A percentile compares a stretch with the other conserved stretches of the same genome.
These are phyloP conservation scores for Ophioderma brevispina DNA, from an alignment of 35 echinoderm and acorn worm genomes.

Conservation along the genomic window DNA sequence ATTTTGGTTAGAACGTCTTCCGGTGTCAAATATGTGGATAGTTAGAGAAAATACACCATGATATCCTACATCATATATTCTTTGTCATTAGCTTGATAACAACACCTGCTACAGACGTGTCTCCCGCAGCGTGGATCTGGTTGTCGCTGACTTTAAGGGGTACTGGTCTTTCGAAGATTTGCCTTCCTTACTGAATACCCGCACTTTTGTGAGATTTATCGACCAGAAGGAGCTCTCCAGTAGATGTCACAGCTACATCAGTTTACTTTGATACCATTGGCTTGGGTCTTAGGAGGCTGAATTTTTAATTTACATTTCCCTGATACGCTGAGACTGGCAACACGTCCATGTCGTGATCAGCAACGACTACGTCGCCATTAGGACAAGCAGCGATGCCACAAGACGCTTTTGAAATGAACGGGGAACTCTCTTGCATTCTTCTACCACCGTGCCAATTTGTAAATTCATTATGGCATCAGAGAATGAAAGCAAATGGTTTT, in stretches of 20 bases:
- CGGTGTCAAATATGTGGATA: background rate
- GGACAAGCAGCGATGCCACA: background rate
- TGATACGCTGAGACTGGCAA: background rate
- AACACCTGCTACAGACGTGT: background rate
- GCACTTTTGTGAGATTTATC: background rate
- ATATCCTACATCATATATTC: background rate
- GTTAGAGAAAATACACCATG: background rate
- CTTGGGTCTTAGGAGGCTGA: background rate
- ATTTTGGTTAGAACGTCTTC: background rate
- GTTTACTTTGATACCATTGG: background rate
- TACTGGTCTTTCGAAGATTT: background rate
- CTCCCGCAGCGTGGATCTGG: background rate
- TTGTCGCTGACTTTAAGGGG: background rate
- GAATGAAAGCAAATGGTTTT: background rate
- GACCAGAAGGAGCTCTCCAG: background rate
- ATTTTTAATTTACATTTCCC: background rate
- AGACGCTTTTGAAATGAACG: constrained; percentile 4
- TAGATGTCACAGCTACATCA: background rate
- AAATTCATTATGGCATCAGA: background rate
- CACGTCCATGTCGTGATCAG: background rate
- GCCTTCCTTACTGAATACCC: background rate
- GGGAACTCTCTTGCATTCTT: background rate
- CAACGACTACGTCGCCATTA: constrained; percentile 11
- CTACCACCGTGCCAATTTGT: background rate
- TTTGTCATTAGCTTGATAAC: background rate